Conservation (phyloP, 2,888 invertebrate species). For the Lasioglossum leucozonium region DNA sequence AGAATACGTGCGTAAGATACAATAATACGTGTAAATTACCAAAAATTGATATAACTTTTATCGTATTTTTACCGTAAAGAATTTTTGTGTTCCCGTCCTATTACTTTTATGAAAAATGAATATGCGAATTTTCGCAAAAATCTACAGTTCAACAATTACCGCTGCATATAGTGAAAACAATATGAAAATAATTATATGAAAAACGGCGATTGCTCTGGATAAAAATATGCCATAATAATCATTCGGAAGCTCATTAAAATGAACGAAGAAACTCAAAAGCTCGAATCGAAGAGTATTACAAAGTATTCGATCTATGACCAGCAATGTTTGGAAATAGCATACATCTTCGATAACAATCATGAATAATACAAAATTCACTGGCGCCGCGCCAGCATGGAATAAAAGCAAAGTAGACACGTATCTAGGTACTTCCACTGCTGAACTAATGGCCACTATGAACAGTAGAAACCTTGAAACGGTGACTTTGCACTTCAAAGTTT, state of each 20-base stretch:
- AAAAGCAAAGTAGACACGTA: background rate
- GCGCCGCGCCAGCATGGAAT: background rate
- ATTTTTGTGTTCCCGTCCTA: background rate
- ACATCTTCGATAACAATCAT: background rate
- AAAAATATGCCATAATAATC: background rate
- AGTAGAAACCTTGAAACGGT: background rate
- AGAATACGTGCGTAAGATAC: background rate
- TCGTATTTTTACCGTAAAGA: too few species aligned
- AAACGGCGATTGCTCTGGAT: too few species aligned
- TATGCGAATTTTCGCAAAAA: too few species aligned
- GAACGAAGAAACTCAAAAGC: background rate
- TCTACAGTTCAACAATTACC: too few species aligned
- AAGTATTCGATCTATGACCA: background rate
- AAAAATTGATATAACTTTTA: too few species aligned
- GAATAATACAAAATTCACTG: conserved; percentile 11
- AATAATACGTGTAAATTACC: background rate
- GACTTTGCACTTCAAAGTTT: background rate
- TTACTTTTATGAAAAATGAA: background rate
- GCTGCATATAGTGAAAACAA: too few species aligned
- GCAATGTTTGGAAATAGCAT: background rate
- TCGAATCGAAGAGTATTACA: background rate
- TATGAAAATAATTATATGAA: too few species aligned
- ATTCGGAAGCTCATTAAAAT: background rate
- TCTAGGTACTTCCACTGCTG: background rate
- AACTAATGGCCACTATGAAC: background rate